A percentile compares a stretch with the other conserved stretches of the same genome.
Evolutionary conservation across 2,113 vertebrate species (phyloP).

Genomic region (Hypocryptadius cinnamomeus): DNA sequence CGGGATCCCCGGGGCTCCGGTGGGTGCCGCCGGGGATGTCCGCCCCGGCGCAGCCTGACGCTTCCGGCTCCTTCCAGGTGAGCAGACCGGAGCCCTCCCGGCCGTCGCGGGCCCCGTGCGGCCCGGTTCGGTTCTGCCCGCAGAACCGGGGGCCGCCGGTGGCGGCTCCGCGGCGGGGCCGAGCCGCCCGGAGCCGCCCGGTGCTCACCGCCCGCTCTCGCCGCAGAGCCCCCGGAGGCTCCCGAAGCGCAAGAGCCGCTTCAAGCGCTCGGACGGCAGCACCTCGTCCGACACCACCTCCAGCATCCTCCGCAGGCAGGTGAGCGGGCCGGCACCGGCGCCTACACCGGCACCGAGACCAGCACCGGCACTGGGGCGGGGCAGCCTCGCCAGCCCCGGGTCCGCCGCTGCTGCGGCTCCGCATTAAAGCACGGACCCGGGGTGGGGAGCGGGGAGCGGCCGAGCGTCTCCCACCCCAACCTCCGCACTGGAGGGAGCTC

Average conservation of each 20-base stretch:
- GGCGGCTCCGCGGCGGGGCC: background rate
- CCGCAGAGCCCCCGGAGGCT: constrained; percentile 75
- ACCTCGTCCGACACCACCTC: constrained; percentile 82
- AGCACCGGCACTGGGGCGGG: background rate
- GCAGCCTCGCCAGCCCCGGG: background rate
- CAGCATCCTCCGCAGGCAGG: constrained; percentile 81
- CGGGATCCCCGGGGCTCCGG: background rate
- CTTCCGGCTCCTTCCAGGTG: constrained; percentile 14
- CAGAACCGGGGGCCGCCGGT: background rate
- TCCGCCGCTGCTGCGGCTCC: background rate
- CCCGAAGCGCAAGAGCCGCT: constrained; percentile 79
- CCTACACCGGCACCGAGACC: background rate
- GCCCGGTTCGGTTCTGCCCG: background rate
- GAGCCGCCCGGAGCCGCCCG: background rate
- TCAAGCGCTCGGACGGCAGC: constrained; percentile 83
- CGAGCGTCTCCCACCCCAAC: background rate
- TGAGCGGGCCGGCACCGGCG: constrained; percentile 7
- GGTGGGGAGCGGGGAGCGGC: background rate
- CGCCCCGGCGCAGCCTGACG: background rate
- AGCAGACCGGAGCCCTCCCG: background rate
- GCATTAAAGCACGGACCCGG: background rate
- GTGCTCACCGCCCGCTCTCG: background rate
- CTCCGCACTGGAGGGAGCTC: background rate
- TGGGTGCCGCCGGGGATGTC: background rate
- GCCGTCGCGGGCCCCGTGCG: background rate